Conservation (phyloP, 2,113 vertebrate species). For the Erpornis zantholeuca region DNA sequence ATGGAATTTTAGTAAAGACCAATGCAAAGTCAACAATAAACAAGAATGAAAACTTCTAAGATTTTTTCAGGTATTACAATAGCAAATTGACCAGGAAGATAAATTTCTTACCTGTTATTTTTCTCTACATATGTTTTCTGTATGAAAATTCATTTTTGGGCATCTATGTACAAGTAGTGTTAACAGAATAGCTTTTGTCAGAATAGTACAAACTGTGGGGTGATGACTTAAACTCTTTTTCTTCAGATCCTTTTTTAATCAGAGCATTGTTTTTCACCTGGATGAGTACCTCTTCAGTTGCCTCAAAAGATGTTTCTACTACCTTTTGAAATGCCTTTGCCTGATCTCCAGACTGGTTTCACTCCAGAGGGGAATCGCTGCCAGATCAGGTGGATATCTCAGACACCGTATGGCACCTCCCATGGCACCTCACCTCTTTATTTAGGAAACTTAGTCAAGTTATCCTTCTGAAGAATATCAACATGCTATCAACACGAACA, state of each 20-base stretch:
- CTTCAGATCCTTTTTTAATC: background rate
- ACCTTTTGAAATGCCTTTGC: background rate
- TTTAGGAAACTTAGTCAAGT: background rate
- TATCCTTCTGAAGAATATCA: background rate
- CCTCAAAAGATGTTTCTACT: background rate
- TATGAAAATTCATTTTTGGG: background rate
- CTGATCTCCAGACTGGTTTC: background rate
- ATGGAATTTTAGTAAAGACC: background rate
- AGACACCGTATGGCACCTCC: background rate
- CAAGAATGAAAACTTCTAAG: background rate
- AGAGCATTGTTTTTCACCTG: background rate
- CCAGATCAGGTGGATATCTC: background rate
- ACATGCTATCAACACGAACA: background rate
- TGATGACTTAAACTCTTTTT: background rate
- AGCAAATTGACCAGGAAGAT: background rate
- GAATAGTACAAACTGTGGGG: background rate
- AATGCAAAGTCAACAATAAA: background rate
- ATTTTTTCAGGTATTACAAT: background rate
- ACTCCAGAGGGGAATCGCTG: background rate
- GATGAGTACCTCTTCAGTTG: background rate
- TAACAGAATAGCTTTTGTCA: background rate
- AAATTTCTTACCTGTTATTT: background rate
- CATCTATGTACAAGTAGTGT: background rate
- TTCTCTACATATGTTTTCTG: background rate
- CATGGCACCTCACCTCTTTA: background rate